Percentiles rank a stretch among this genome's conserved stretches.
phyloP scores from a whole-genome alignment of 35 echinoderm and acorn worm species.

The Stichopus chloronotus region DNA sequence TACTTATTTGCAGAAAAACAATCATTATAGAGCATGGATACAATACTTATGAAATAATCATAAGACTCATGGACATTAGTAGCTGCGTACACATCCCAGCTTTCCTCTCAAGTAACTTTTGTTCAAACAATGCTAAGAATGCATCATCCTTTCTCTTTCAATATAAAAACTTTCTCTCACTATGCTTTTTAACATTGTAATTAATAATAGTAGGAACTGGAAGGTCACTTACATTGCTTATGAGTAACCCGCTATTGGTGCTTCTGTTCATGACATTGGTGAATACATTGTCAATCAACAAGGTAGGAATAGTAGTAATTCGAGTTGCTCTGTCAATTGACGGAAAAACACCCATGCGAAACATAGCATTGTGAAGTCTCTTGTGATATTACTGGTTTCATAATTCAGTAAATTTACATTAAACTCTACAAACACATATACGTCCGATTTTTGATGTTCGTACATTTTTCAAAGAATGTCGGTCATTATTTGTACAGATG shows the following conservation, averaged over 20 bases:
- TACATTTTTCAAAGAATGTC: conserved; percentile 6
- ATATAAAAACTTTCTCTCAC: not conserved
- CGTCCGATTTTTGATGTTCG: not conserved
- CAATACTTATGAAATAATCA: not conserved
- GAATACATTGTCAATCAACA: conserved; percentile 27
- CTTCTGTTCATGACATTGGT: conserved; percentile 25
- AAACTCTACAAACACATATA: conserved; percentile 12
- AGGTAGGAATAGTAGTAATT: not conserved
- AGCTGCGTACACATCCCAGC: conserved; percentile 2
- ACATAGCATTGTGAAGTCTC: conserved; percentile 13
- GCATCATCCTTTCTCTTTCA: too few species aligned
- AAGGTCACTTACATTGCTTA: conserved; percentile 18
- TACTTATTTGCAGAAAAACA: not conserved
- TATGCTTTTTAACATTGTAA: conserved; percentile 17
- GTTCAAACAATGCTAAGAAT: too few species aligned
- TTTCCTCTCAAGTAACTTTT: not conserved
- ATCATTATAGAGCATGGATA: not conserved
- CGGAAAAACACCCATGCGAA: not conserved
- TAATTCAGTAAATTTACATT: conserved; percentile 17
- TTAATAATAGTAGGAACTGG: not conserved
- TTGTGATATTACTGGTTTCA: not conserved
- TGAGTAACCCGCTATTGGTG: not conserved
- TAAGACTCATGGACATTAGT: not conserved
- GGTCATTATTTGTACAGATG: not conserved
- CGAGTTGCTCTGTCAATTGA: conserved; percentile 2